Base-by-base conservation (phyloP, 1,140 invertebrate species). In the Panagrolaimus sp. region DNA sequence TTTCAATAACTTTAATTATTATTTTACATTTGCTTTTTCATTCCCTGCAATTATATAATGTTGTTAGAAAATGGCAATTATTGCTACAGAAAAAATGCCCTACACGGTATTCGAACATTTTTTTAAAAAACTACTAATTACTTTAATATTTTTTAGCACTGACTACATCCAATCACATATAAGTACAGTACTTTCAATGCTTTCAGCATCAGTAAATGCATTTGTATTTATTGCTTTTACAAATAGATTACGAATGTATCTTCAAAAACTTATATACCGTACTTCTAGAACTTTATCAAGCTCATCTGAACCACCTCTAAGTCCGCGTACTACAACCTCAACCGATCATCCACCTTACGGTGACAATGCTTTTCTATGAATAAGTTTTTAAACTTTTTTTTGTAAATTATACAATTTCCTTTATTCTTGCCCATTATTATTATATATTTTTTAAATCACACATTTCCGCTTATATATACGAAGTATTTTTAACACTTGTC, bases 141-240 rank as follows among this genome's bases (percentile, higher is more conserved):
- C n/a, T n/a, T n/a, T n/a, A n/a, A n/a, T n/a, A n/a, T n/a, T n/a
- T 79, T 81, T 67, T 61, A 80, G 78, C 64, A 70, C 25, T 25
- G 78, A 80, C 70, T 80, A 82, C 64, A 73, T 83, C 61, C 80
- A 77, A 45, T 82, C 78, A 13, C 79, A 79, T 66, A 68, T 83
- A 20, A 69, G 72, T 42, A 79, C 70, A 47, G 69, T 83, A 9
- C 74, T 82, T 16, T 80, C 78, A 23, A 73, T 82, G 65, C 63
- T 83, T 31, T 82, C 80, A 16, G 79, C 80, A 25, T 74, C 79
- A 9, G 70, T 82, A 23, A 83, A 82, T 71, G 80, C 80, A 7
- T 82, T 82, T 66, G 81, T 82, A 3, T 82, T 82, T 65, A 82
- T 82, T 38, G 80, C 80, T 8, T 82, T 82, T 62, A 83, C 80